These are phyloP conservation scores for Paralichthys olivaceus DNA, from an alignment of 2,113 vertebrate genomes.

Conservation along the genomic window DNA sequence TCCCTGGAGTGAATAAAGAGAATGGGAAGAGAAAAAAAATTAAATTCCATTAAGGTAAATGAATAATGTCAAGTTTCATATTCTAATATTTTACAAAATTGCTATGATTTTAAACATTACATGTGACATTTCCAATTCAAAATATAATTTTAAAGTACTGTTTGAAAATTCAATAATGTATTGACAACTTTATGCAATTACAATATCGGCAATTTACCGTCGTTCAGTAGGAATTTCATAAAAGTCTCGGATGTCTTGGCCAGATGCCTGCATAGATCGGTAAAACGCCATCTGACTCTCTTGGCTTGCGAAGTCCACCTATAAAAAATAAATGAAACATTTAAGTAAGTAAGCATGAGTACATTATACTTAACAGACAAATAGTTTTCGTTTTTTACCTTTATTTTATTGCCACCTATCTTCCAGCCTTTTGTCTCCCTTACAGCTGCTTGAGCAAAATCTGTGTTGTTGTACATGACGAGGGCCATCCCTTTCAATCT, in stretches of 20 bases:
- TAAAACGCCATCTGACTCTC: slow-evolving; percentile 98
- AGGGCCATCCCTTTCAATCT: slow-evolving; percentile 98
- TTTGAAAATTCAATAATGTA: not conserved
- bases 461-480: slow-evolving; percentile 97
- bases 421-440: slow-evolving; percentile 99
- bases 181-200: not conserved
- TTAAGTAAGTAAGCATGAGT: not conserved
- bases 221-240: slow-evolving; percentile 95
- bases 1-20: slow-evolving; percentile 83
- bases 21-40: not conserved
- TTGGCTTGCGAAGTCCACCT: slow-evolving; percentile 99
- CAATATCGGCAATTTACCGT: slow-evolving; percentile 79
- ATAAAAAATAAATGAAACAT: slow-evolving; percentile 11
- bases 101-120: not conserved
- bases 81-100: too few species aligned
- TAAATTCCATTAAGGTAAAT: not conserved
- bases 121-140: not conserved
- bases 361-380: not conserved
- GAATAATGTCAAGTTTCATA: not conserved
- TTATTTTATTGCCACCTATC: slow-evolving; percentile 98
- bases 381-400: slow-evolving; percentile 82
- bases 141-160: not conserved
- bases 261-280: slow-evolving; percentile 97
- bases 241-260: slow-evolving; percentile 97
- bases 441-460: slow-evolving; percentile 97